Conservation (phyloP, 2,113 vertebrate genomes). For the Cariama cristata region DNA sequence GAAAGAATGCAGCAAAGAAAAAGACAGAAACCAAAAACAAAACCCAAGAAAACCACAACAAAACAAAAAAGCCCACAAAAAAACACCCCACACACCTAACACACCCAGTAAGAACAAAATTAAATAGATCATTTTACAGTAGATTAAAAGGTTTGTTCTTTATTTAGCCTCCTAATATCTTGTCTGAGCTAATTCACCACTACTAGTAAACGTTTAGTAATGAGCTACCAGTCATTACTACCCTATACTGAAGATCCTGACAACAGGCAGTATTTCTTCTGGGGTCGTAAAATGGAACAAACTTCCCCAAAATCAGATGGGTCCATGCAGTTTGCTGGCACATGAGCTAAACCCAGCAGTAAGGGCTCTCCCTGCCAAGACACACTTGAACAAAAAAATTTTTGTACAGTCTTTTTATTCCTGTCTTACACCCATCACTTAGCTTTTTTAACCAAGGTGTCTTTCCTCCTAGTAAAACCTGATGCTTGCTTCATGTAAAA, state of each 20-base stretch:
- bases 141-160: background rate
- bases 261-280: accelerated
- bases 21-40: background rate
- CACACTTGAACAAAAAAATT: background rate
- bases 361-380: background rate
- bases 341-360: background rate
- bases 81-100: background rate
- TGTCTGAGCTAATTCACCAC: background rate
- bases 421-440: background rate
- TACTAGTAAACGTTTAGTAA: background rate
- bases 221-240: background rate
- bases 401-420: background rate
- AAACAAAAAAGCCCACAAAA: background rate
- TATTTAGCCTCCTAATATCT: background rate
- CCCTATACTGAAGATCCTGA: background rate
- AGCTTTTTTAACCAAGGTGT: background rate
- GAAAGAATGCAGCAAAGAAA: background rate
- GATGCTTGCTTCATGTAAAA: background rate
- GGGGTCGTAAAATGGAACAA: background rate
- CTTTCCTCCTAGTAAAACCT: background rate
- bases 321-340: background rate
- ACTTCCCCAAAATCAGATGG: background rate
- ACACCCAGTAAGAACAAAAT: background rate
- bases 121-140: background rate
- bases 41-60: background rate